A percentile compares a stretch with the other conserved stretches of the same genome.
Evolutionary conservation across 2,888 invertebrate species (phyloP).

Genomic region (Adelphocoris suturalis): DNA sequence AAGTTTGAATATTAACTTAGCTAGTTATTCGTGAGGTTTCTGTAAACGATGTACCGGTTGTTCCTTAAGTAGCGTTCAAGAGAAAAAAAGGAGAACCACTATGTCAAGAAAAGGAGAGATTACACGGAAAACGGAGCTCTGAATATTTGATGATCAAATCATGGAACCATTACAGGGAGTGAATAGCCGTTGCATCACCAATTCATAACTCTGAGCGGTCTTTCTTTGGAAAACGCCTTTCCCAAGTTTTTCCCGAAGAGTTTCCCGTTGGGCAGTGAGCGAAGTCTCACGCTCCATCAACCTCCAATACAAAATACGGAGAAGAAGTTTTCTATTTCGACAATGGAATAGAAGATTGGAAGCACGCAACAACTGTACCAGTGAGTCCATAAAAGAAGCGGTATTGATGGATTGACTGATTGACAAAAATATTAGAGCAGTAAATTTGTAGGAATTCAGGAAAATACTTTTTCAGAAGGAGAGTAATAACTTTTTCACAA

Average conservation of each 20-base stretch:
- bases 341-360: neutral
- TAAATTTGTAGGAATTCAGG: no score
- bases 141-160: conserved; percentile 35
- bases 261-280: conserved; percentile 10
- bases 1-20: neutral
- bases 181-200: conserved; percentile 42
- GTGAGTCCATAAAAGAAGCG: neutral
- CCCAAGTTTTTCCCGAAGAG: neutral
- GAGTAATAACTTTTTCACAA: no score
- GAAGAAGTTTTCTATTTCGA: neutral
- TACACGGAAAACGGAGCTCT: neutral
- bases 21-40: neutral
- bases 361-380: neutral
- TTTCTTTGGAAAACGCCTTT: neutral
- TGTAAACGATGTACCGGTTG: neutral
- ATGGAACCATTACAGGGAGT: neutral
- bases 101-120: conserved; percentile 5
- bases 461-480: no score
- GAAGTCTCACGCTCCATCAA: neutral
- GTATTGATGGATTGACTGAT: neutral
- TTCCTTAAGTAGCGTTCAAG: neutral
- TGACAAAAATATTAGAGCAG: no score
- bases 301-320: neutral
- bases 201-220: neutral
- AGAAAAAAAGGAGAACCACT: neutral